These are phyloP conservation scores for Aselliscus stoliczkanus DNA, from an alignment of 2,797 vertebrate species.

Conservation along the genomic window DNA sequence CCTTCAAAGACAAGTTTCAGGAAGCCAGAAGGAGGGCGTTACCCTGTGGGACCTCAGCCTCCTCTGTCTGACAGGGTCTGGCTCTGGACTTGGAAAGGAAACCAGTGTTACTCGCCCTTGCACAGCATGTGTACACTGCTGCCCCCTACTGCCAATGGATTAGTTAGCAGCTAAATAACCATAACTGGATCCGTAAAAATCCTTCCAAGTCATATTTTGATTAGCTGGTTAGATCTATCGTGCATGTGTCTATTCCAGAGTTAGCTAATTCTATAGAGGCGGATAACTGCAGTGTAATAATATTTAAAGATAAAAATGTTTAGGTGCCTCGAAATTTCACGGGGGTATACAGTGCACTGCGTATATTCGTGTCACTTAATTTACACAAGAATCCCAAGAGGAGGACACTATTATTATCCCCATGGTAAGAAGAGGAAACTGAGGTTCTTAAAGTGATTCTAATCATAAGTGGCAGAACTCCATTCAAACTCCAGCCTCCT, in stretches of 20 bases:
- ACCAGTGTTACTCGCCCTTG: rapidly evolving
- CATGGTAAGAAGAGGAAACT: neutral
- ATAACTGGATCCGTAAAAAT: neutral
- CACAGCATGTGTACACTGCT: slow-evolving; percentile 1
- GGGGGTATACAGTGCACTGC: too few relatives aligned
- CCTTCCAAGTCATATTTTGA: neutral
- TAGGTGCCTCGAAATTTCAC: neutral
- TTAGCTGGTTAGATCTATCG: neutral
- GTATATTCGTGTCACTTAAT: neutral
- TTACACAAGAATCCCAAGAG: neutral
- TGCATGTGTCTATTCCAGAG: neutral
- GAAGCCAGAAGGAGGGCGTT: slow-evolving; percentile 16
- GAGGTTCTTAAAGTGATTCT: neutral
- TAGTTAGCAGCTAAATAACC: neutral
- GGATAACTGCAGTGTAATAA: neutral
- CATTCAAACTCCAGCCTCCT: neutral
- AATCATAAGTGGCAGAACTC: neutral
- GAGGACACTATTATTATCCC: neutral
- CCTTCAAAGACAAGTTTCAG: slow-evolving; percentile 66
- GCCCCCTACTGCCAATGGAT: slow-evolving; percentile 43
- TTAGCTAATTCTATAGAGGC: neutral
- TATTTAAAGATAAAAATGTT: neutral
- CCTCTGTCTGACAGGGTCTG: neutral
- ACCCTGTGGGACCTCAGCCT: neutral
- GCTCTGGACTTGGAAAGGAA: neutral